Percentiles rank a stretch among this genome's conserved stretches.
Evolutionary conservation across 2,797 vertebrate species (phyloP).

Genomic region (Esox masquinongy): DNA sequence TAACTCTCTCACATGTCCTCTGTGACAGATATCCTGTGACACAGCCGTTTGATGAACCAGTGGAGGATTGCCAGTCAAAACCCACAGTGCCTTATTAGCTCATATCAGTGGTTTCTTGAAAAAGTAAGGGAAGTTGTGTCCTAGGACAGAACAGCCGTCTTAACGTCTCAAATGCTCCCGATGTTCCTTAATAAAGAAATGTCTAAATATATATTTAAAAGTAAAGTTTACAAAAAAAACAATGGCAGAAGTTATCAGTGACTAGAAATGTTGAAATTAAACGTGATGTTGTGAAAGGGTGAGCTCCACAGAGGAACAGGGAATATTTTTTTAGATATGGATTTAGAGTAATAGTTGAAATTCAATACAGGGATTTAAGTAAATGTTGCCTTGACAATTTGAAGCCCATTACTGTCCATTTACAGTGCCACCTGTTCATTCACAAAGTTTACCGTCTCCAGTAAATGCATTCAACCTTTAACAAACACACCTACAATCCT

Average conservation of each 20-base stretch:
- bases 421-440: not conserved
- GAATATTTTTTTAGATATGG: not conserved
- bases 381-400: not conserved
- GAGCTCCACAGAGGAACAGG: not conserved
- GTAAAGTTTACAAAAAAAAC: not conserved
- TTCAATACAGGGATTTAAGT: not conserved
- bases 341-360: not conserved
- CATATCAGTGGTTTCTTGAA: not conserved
- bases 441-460: not conserved
- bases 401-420: not conserved
- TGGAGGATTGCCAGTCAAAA: slow-evolving; percentile 14
- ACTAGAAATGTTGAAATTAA: not conserved
- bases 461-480: not conserved
- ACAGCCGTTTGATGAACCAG: slow-evolving; percentile 9
- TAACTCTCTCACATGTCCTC: not conserved
- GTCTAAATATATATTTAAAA: no score
- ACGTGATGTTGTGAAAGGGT: not conserved
- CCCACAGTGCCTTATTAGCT: not conserved
- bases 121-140: not conserved
- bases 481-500: slow-evolving; percentile 1
- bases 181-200: no score
- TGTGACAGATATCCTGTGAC: not conserved
- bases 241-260: not conserved
- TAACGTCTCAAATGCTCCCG: no score
- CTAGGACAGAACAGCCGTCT: no score